These are phyloP conservation scores for Nanorana parkeri DNA, from an alignment of 2,113 vertebrate species.

Conservation along the genomic window DNA sequence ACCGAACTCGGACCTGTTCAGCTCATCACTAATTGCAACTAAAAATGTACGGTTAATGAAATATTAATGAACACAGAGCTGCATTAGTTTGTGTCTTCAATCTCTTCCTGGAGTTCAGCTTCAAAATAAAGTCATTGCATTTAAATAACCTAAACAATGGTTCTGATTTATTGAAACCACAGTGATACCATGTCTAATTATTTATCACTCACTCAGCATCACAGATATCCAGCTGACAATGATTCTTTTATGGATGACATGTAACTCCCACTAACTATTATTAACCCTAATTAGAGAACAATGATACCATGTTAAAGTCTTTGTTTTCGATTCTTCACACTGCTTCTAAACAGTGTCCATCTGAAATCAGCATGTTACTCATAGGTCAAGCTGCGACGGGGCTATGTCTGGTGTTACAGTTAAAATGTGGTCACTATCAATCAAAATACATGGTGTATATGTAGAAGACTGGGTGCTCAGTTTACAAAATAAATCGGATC, in stretches of 20 bases:
- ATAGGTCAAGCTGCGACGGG: slow-evolving; percentile 22
- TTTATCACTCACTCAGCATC: not conserved
- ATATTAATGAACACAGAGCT: too few species aligned
- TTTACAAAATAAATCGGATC: not conserved
- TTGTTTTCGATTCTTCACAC: slow-evolving; percentile 6
- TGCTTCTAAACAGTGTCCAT: not conserved
- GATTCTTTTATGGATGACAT: slow-evolving; percentile 7
- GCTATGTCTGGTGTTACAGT: not conserved
- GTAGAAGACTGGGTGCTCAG: not conserved
- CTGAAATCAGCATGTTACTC: not conserved
- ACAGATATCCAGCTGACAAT: slow-evolving; percentile 10
- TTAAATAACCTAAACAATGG: too few species aligned
- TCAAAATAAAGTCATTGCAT: too few species aligned
- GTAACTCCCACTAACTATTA: not conserved
- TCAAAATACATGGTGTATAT: slow-evolving; percentile 2
- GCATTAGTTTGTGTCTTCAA: too few species aligned
- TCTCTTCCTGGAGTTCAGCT: too few species aligned
- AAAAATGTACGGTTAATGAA: too few species aligned
- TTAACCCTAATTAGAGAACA: not conserved
- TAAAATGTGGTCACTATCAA: not conserved
- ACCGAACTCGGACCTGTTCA: too few species aligned
- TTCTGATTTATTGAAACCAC: too few species aligned
- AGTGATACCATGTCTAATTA: too few species aligned
- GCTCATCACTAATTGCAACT: too few species aligned
- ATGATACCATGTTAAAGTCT: not conserved